Conservation (phyloP, 2,797 vertebrate species). For the Anas georgica region DNA sequence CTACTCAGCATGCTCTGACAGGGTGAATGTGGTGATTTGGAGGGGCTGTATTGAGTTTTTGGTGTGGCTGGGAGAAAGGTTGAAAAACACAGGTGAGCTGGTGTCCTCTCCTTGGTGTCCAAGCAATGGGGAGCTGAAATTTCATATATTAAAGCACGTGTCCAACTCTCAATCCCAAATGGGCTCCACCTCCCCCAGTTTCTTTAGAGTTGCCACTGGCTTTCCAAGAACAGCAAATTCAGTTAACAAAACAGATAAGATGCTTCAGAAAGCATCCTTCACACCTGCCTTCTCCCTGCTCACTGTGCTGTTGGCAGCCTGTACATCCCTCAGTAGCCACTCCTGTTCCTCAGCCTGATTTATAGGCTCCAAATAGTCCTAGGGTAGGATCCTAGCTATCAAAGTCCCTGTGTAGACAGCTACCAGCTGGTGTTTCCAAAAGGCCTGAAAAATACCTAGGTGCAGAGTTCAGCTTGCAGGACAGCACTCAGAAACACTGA, state of each 20-base stretch:
- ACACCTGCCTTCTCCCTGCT: not conserved
- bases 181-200: not conserved
- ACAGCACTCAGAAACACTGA: not conserved
- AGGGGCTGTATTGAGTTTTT: not conserved
- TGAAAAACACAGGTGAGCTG: not conserved
- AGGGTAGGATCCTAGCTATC: not conserved
- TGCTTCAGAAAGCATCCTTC: not conserved
- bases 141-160: not conserved
- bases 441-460: not conserved
- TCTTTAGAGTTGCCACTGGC: not conserved
- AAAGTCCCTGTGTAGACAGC: not conserved
- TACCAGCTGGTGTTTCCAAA: not conserved
- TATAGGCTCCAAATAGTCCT: not conserved
- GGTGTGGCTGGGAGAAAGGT: not conserved
- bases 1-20: not conserved
- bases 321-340: not conserved
- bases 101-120: not conserved
- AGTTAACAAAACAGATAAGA: not conserved
- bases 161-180: not conserved
- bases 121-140: not conserved
- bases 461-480: not conserved
- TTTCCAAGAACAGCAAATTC: not conserved
- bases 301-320: not conserved
- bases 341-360: not conserved
- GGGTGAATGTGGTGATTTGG: not conserved